These are phyloP conservation scores for Cephus runcator DNA, from an alignment of 2,888 invertebrate species.

Conservation along the genomic window DNA sequence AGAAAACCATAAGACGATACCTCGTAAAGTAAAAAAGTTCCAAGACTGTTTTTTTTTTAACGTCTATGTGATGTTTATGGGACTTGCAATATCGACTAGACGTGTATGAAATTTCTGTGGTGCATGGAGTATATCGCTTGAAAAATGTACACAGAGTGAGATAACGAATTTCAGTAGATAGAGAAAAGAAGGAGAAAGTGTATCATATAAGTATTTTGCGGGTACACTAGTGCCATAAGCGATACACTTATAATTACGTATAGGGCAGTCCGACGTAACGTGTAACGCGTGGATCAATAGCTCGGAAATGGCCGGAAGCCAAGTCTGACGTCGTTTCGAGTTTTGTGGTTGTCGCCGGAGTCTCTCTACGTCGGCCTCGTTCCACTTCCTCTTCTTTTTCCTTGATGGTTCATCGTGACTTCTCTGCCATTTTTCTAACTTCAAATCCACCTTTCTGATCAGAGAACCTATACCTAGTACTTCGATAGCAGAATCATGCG, in stretches of 20 bases:
- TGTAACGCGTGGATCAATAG: slow-evolving; percentile 57
- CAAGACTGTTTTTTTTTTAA: too few species aligned
- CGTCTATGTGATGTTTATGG: neutral
- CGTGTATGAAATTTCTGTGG: neutral
- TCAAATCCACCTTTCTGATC: neutral
- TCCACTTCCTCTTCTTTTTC: slow-evolving; percentile 44
- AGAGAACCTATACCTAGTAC: neutral
- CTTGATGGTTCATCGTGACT: slow-evolving; percentile 27
- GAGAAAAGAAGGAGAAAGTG: neutral
- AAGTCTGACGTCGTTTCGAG: slow-evolving; percentile 63
- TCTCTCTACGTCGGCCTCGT: slow-evolving; percentile 38
- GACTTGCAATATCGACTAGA: neutral
- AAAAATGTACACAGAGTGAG: neutral
- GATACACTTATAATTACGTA: slow-evolving; percentile 61
- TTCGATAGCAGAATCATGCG: neutral
- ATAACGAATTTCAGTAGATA: neutral
- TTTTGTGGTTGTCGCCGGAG: slow-evolving; percentile 60
- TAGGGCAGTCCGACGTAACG: slow-evolving; percentile 57
- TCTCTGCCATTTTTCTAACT: too few species aligned
- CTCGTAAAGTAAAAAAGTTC: too few species aligned
- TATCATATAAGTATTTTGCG: neutral
- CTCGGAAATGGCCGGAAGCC: slow-evolving; percentile 63
- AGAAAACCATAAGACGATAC: too few species aligned
- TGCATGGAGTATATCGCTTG: neutral
- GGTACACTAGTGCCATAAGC: slow-evolving; percentile 6